phyloP scores from a whole-genome alignment of 2,888 invertebrate species.

The Lycaena phlaeas region DNA sequence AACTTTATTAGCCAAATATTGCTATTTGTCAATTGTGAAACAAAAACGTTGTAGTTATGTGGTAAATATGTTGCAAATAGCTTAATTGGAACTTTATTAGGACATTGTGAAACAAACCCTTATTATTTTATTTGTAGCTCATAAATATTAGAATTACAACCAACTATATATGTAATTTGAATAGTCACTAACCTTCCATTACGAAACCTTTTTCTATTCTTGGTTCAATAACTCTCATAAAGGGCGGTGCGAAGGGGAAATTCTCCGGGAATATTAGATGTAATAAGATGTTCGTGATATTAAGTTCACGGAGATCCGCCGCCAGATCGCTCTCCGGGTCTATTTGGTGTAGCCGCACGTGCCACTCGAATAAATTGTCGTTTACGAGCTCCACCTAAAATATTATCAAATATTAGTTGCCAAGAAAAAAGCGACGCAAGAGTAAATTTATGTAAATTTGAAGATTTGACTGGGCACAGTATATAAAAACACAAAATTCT shows the following conservation, averaged over 20 bases:
- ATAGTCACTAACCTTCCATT: constrained; percentile 85
- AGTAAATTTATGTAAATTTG: too few relatives aligned
- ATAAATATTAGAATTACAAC: background rate
- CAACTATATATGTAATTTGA: too few relatives aligned
- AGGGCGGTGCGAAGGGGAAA: constrained; percentile 91
- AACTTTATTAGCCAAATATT: too few relatives aligned
- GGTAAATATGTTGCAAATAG: too few relatives aligned
- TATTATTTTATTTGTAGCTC: too few relatives aligned
- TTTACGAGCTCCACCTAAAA: constrained; percentile 83
- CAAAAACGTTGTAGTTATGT: too few relatives aligned
- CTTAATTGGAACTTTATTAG: too few relatives aligned
- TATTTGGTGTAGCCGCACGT: constrained; percentile 84
- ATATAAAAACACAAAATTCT: too few relatives aligned
- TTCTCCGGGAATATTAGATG: constrained; percentile 90
- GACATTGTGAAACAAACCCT: too few relatives aligned
- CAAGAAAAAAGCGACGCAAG: background rate
- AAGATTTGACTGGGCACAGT: too few relatives aligned
- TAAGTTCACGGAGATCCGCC: constrained; percentile 84
- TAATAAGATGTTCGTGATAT: constrained; percentile 81
- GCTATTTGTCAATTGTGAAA: too few relatives aligned
- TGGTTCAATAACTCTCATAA: constrained; percentile 86
- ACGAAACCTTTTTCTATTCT: constrained; percentile 89
- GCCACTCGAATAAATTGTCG: constrained; percentile 91
- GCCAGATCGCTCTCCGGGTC: constrained; percentile 89
- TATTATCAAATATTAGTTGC: background rate